Base-by-base conservation (phyloP, 2,888 invertebrate species). In the Aporophyla lueneburgensis region DNA sequence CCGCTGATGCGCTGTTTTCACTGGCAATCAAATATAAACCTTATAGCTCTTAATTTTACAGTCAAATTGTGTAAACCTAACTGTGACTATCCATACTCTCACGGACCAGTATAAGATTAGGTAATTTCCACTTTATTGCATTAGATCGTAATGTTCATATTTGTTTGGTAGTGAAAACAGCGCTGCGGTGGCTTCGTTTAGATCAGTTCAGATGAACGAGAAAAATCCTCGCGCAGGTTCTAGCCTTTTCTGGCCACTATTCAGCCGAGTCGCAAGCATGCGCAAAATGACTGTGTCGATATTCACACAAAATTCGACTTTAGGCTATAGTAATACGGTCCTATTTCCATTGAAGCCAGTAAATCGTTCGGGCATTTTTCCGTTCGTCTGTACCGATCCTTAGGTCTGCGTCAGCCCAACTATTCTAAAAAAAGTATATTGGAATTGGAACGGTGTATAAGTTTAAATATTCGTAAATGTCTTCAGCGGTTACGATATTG, bases 381-480 rank as follows among this genome's bases (percentile, higher is more conserved):
- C 3, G 33, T 33, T 33, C 33, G 33, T 33, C 33, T 33, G 33
- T 33, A 33, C 33, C 33, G 33, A 33, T 43, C 21, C 5, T 33
- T 16, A 14, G 16, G 4, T 53, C 21, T n/a, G 16, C 12, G 4
- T 19, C 71, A 24, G 40, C 5, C 21, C n/a, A 16, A 71, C 16
- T 43, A 71, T 53, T 58, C 10, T 43, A 78, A 33, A 43, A 24
- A 33, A 43, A 24, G n/a, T 21, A 16, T 72, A 33, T n/a, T 5
- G 7, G 7, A 12, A 27, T 16, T 21, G 14, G 33, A 43, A 74
- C 27, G 7, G 16, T 73, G 1, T 33, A 10, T 62, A 54, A 33
- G n/a, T 61, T 54, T 24, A 40, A 46, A 46, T 54, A 66, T 49
- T 75, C 12, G 27, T 66, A 53, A 66, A 78, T 53, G 33, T 69